Base-by-base conservation (phyloP, 1,140 invertebrate species). In the Druon quercuslanigerum region DNA sequence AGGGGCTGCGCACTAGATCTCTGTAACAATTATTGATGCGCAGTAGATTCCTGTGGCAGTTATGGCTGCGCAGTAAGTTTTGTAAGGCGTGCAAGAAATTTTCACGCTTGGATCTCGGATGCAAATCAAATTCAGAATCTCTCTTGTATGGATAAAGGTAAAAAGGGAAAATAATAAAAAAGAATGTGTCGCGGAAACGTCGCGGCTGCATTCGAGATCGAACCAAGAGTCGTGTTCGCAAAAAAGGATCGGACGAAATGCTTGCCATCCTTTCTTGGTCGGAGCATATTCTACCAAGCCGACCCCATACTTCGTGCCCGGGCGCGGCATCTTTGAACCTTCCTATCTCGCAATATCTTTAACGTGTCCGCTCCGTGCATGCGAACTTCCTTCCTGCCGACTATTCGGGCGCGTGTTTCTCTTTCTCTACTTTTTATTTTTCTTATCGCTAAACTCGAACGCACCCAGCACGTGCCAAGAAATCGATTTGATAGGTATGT, bases 351-450 rank as follows among this genome's bases (percentile, higher is more conserved):
- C 72, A 78, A 79, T 84, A 85, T 84, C 76, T 86, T 72, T 46
- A 75, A 75, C 75, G 73, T 82, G 75, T 82, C 74, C 78, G 74
- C 54, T 51, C 75, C 74, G 40, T 79, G 74, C 77, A 82, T 71
- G 78, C 83, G 71, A 84, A 85, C 83, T 86, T 86, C 82, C 84
- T 86, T 86, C 83, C 84, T 80, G 80, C 74, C 54, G 40, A 57
- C 51, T 40, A 75, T 71, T 73, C 71, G 51, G 73, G 51, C 19
- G 14, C 54, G 20, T 60, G 51, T 20, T 20, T 57, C 33, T 75
- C 73, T 19, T 66, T 71, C 14, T 50, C 74, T 72, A 12, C 11
- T 50, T 72, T 78, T 72, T 52, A 20, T 70, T 56, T 11, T 72
- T 57, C 71, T 70, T 51, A 50, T 66, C 54, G 40, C 8, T 52